phyloP scores from a whole-genome alignment of 2,888 invertebrate species.

The Pachydiplax longipennis region DNA sequence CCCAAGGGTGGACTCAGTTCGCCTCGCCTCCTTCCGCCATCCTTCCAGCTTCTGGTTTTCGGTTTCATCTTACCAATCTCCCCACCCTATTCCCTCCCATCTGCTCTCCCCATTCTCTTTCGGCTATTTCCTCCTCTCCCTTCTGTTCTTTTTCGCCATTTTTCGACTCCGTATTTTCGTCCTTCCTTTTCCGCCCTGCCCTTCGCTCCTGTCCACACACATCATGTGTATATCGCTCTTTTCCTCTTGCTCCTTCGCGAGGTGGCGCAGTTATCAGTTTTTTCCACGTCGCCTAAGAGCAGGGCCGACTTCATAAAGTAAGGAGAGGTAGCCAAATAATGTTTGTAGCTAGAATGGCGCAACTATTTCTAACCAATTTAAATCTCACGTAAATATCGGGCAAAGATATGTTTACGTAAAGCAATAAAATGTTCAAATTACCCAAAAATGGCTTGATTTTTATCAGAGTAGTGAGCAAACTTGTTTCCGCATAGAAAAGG shows the following conservation, averaged over 20 bases:
- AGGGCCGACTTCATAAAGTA: too few species aligned
- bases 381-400: too few species aligned
- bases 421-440: too few species aligned
- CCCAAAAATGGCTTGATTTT: too few species aligned
- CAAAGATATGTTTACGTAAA: too few species aligned
- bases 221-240: slow-evolving; percentile 7
- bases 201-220: slow-evolving; percentile 32
- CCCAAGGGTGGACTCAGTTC: background rate
- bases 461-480: too few species aligned
- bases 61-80: slow-evolving; percentile 46
- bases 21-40: background rate
- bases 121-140: slow-evolving; percentile 47
- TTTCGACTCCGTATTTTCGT: slow-evolving; percentile 6
- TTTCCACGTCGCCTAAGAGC: too few species aligned
- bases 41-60: slow-evolving; percentile 45
- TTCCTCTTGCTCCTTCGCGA: background rate
- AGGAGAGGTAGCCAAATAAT: too few species aligned
- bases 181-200: background rate
- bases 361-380: too few species aligned
- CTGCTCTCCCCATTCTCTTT: slow-evolving; percentile 51
- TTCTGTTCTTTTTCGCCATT: slow-evolving; percentile 39
- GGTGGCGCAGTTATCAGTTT: background rate
- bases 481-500: too few species aligned
- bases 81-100: slow-evolving; percentile 53
- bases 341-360: too few species aligned